Evolutionary conservation across 2,888 invertebrate genomes (phyloP), one percentile per base, ranked within the genome.

Genomic region (Diplolepis rosae): DNA sequence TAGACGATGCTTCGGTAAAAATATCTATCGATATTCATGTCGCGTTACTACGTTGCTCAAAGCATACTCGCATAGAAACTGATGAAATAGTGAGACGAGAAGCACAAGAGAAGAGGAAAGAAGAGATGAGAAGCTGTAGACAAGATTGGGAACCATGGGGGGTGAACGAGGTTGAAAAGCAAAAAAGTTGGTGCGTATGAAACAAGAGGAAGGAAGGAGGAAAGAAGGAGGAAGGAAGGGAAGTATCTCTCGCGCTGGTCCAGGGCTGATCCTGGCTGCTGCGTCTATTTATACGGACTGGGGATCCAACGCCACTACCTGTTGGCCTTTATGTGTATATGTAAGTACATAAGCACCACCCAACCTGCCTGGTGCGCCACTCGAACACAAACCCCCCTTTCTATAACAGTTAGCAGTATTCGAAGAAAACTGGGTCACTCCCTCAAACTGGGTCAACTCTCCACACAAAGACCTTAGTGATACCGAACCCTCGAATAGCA

Each of bases 231-330:
- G 69, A 71, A 65, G 68, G 65, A 66, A 69, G 73, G 76, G 69
- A 73, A 72, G 68, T 69, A 75, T 76, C 72, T 56, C 70, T 70
- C 80, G 75, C 81, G 77, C 78, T 80, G 79, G 79, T 81, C 83
- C 83, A 79, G 83, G 84, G 83, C 83, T 83, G 84, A 86, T 84
- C 84, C 83, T 78, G 82, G 84, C 82, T 72, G 74, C 76, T 84
- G 83, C 80, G 81, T 87, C 85, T 87, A 87, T 87, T 87, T 88
- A 87, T 87, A 87, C 80, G 80, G 79, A 76, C 80, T 77, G 79
- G 82, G 79, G 78, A 79, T 77, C 77, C 77, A 77, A 79, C 78
- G 79, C 82, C 80, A 84, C 86, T 85, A 86, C 86, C 85, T 86
- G 86, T 85, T 86, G 86, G 83, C 81, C 79, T 68, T 75, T 76